Base-by-base conservation (phyloP, 1,140 invertebrate species). In the Drosophila serrata region DNA sequence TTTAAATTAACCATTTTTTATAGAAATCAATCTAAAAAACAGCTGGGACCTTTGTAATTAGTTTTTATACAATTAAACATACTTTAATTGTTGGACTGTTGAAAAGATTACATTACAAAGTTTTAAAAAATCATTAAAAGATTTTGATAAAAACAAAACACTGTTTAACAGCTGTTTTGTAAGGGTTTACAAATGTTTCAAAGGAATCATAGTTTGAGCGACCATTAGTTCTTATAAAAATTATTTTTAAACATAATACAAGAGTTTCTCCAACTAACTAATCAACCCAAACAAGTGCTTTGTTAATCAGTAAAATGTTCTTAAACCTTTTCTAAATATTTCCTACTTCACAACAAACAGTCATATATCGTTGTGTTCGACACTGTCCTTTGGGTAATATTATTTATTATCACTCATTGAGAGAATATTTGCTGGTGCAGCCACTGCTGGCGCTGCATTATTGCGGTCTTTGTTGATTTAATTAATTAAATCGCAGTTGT, bases 401-500 rank as follows among this genome's bases (percentile, higher is more conserved):
- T 70, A 80, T 80, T 84, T 80, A 78, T 86, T 86, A 78, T 70
- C 75, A 61, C 51, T 78, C 49, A 70, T 78, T 78, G 56, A 58
- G 69, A 72, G 67, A 58, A 72, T 72, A 49, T 72, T 59, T 43
- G 74, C 33, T 17, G 65, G 24, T 40, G 19, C 55, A 29, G 51
- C 33, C 27, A 63, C 75, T 65, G 59, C 60, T 82, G 84, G 75
- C 82, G 84, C 75, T 87, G 80, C 80, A 82, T 90, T 88, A 88
- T 85, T 88, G 85, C 75, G 85, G 85, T 78, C 70, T 90, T 79
- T 90, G 85, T 90, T 90, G 85, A 90, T 90, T 90, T 90, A 90
- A 90, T 90, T 90, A 90, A 90, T 90, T 91, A 91, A 91, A 91
- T 91, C 87, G 84, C 87, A 91, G 88, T 91, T 91, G 88, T 91